Percentiles rank a stretch among this genome's conserved stretches.
Conservation (phyloP, 2,888 invertebrate species). For the Cancer borealis region DNA sequence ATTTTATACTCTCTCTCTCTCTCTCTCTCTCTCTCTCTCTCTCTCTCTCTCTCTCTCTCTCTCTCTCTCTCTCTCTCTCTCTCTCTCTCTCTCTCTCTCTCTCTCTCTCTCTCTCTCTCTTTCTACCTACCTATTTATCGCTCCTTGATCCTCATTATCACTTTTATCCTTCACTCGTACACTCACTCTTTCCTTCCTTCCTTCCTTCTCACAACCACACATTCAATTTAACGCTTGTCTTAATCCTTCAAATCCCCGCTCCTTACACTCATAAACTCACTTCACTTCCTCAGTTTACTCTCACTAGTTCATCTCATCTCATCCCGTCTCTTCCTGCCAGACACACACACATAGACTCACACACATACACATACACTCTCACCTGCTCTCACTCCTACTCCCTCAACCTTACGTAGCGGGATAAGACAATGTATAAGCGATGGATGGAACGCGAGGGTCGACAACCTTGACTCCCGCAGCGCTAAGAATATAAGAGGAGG, state of each 20-base stretch:
- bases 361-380: background rate
- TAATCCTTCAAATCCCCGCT: background rate
- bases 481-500: conserved; percentile 23
- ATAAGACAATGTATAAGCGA: background rate
- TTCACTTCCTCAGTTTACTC: background rate
- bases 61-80: background rate
- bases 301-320: conserved; percentile 4
- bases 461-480: conserved; percentile 18
- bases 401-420: conserved; percentile 35
- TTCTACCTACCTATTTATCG: background rate
- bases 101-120: background rate
- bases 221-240: background rate
- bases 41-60: background rate
- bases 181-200: background rate
- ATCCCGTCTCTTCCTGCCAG: background rate
- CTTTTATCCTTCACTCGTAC: background rate
- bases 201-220: background rate
- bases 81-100: background rate
- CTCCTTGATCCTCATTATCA: background rate
- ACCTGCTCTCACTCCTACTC: background rate
- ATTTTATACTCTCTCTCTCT: background rate
- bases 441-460: conserved; percentile 10
- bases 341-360: background rate
- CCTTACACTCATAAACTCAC: background rate
- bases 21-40: background rate